These are phyloP conservation scores for Kryptopterus vitreolus DNA, from an alignment of 2,797 vertebrate species.

Conservation along the genomic window DNA sequence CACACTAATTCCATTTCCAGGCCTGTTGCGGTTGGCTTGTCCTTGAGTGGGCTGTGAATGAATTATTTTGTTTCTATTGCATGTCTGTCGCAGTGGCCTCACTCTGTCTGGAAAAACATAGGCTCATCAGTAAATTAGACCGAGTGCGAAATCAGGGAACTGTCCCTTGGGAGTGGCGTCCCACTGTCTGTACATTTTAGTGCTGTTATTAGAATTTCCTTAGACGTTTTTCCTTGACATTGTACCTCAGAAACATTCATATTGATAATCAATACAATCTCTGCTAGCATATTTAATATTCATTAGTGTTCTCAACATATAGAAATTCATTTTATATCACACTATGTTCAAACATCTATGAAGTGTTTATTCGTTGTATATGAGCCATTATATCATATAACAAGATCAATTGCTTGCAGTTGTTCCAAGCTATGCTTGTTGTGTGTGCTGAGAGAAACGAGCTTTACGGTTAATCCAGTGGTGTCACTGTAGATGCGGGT, in stretches of 20 bases:
- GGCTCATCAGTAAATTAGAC: not conserved
- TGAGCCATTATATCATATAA: not conserved
- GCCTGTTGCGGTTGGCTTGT: not conserved
- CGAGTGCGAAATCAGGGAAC: not conserved
- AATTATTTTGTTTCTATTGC: conserved; percentile 1
- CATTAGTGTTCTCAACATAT: not conserved
- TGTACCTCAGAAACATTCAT: not conserved
- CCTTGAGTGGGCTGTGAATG: conserved; percentile 3
- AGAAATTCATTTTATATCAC: not conserved
- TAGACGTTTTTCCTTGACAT: not conserved
- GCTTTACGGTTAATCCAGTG: too few relatives aligned
- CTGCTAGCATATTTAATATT: not conserved
- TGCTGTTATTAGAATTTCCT: not conserved
- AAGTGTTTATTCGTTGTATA: not conserved
- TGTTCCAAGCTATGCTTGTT: not conserved
- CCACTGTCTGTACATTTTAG: not conserved
- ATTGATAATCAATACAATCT: not conserved
- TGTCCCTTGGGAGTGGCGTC: not conserved
- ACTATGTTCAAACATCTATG: not conserved
- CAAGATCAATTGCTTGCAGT: not conserved
- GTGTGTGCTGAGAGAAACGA: not conserved
- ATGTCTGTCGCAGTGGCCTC: not conserved
- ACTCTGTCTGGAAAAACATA: not conserved
- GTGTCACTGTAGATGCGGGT: too few relatives aligned
- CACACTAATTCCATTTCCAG: conserved; percentile 8